These are phyloP conservation scores for Caenorhabditis auriculariae DNA, from an alignment of 2,888 invertebrate species.

Conservation along the genomic window DNA sequence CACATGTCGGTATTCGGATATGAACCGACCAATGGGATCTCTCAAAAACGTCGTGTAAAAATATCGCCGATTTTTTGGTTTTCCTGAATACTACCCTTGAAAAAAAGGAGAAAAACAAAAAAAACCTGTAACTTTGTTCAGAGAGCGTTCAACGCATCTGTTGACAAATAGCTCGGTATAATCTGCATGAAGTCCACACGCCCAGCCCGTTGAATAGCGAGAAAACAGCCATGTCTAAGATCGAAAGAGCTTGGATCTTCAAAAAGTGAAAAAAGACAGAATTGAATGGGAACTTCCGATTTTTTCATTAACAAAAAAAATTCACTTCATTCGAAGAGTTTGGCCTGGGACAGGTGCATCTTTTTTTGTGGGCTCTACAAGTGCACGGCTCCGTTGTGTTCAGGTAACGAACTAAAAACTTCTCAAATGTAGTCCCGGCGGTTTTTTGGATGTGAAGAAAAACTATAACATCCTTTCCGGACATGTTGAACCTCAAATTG, in stretches of 20 bases:
- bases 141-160: conserved; percentile 83
- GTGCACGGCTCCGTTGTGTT: conserved; percentile 89
- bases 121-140: conserved; percentile 80
- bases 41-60: conserved; percentile 93
- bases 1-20: conserved; percentile 95
- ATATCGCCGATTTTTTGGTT: conserved; percentile 71
- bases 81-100: conserved; percentile 62
- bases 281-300: conserved; percentile 78
- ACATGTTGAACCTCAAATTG: conserved; percentile 60
- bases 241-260: conserved; percentile 64
- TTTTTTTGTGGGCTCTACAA: conserved; percentile 70
- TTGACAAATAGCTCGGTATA: conserved; percentile 86
- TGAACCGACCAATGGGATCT: conserved; percentile 87
- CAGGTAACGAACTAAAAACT: conserved; percentile 90
- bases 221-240: conserved; percentile 91
- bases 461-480: conserved; percentile 86
- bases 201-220: conserved; percentile 94
- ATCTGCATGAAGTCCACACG: conserved; percentile 83
- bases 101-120: background rate
- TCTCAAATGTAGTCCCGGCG: conserved; percentile 93
- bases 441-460: conserved; percentile 98
- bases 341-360: conserved; percentile 62
- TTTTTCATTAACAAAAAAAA: conserved; percentile 8
- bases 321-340: conserved; percentile 70
- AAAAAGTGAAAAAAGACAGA: conserved; percentile 48